Percentiles rank a stretch among this genome's conserved stretches.
Conservation (phyloP, 2,888 invertebrate species). For the Ormyrus nitidulus region DNA sequence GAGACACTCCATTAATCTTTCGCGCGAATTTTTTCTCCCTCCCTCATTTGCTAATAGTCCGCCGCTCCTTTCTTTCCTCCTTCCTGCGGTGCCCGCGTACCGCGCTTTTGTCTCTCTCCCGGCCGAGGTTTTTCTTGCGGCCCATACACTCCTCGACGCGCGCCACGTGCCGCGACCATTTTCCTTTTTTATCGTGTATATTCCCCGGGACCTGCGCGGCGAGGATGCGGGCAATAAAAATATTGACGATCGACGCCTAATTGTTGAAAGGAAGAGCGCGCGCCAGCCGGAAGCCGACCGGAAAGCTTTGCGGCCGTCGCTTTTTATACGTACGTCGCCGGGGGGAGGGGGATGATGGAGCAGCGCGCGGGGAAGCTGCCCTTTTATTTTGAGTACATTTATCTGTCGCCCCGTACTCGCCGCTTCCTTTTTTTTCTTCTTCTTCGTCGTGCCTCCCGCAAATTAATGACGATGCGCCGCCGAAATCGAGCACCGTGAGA, state of each 20-base stretch:
- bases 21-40: conserved; percentile 17
- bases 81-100: neutral
- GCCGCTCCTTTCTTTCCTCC: neutral
- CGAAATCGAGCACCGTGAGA: too few relatives aligned
- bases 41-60: conserved; percentile 31
- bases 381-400: too few relatives aligned
- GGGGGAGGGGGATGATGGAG: neutral
- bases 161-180: neutral
- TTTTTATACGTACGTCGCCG: neutral
- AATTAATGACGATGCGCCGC: too few relatives aligned
- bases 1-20: conserved; percentile 42
- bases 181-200: neutral
- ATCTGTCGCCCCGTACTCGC: too few relatives aligned
- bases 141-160: neutral
- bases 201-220: neutral
- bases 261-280: conserved; percentile 68
- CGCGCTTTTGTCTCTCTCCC: neutral
- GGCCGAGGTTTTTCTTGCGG: neutral
- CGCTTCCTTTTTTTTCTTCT: too few relatives aligned
- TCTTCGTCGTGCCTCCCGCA: too few relatives aligned
- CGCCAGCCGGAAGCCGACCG: conserved; percentile 60
- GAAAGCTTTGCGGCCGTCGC: too few relatives aligned
- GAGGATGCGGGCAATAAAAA: conserved; percentile 65
- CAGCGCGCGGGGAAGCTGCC: neutral
- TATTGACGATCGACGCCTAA: conserved; percentile 67